Percentiles rank a stretch among this genome's conserved stretches.
phyloP scores from a whole-genome alignment of 2,888 invertebrate genomes.

The Caenorhabditis sp. region DNA sequence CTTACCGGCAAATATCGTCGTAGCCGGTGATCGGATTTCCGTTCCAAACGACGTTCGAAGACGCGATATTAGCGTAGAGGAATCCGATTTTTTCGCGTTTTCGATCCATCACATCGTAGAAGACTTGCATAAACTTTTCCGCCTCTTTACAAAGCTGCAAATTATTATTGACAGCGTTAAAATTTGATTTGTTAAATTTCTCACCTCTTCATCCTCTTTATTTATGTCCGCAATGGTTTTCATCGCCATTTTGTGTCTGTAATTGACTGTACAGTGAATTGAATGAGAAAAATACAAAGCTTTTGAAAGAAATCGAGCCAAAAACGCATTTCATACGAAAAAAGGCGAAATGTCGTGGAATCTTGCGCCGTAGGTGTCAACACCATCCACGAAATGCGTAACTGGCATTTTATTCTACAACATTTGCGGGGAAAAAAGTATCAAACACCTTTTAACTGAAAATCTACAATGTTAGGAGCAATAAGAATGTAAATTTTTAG shows the following conservation, averaged over 20 bases:
- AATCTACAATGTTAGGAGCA: no score
- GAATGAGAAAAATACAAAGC: neutral
- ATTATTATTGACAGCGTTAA: neutral
- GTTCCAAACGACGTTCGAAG: conserved; percentile 89
- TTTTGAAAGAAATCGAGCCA: neutral
- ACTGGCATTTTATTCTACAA: conserved; percentile 9
- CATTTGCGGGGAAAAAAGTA: neutral
- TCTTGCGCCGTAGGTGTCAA: neutral
- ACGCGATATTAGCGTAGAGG: conserved; percentile 83
- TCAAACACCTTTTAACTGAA: neutral
- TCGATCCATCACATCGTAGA: conserved; percentile 88
- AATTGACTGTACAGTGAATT: neutral
- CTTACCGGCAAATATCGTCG: conserved; percentile 85
- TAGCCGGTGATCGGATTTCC: conserved; percentile 89
- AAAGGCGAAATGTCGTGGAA: conserved; percentile 1
- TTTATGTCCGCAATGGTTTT: conserved; percentile 42
- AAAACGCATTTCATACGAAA: neutral
- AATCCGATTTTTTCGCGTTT: conserved; percentile 82
- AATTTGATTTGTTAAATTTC: neutral
- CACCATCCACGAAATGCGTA: conserved; percentile 26
- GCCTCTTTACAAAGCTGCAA: conserved; percentile 81
- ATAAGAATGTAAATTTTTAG: no score
- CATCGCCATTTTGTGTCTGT: conserved; percentile 23
- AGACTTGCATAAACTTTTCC: conserved; percentile 90
- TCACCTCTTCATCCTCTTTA: conserved; percentile 54